Evolutionary conservation across 2,797 vertebrate species (phyloP).

Genomic region (Choloepus didactylus): DNA sequence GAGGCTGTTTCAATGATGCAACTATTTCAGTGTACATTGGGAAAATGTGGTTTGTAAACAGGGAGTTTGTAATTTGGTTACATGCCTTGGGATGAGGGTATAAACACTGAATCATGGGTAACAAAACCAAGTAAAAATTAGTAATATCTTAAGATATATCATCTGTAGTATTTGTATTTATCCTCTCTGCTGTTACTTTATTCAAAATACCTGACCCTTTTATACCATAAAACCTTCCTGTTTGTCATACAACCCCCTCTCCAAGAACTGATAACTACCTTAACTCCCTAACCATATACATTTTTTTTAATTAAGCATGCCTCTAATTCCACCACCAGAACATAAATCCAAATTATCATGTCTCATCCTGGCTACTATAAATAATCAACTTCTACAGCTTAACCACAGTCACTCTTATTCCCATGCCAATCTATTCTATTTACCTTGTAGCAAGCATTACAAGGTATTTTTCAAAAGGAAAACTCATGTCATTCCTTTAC

Average conservation of each 20-base stretch:
- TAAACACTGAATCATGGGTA: background rate
- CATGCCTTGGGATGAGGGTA: background rate
- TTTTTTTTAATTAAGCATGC: background rate
- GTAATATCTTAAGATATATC: constrained; percentile 46
- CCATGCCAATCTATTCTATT: constrained; percentile 3
- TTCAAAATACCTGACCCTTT: background rate
- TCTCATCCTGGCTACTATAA: background rate
- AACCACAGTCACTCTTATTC: background rate
- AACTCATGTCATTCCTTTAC: constrained; percentile 29
- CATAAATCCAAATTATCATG: constrained; percentile 22
- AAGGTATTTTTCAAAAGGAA: constrained; percentile 39
- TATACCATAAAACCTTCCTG: background rate
- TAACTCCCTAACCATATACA: background rate
- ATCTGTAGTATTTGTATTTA: constrained; percentile 16
- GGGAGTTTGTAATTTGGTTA: background rate
- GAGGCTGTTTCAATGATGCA: background rate
- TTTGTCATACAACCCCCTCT: background rate
- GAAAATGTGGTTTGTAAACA: background rate
- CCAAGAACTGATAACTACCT: background rate
- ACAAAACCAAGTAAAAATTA: constrained; percentile 51
- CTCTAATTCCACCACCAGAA: background rate
- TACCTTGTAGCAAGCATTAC: background rate
- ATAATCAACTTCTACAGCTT: background rate
- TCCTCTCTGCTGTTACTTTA: background rate
- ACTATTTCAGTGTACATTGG: background rate